A percentile compares a stretch with the other conserved stretches of the same genome.
phyloP scores from a whole-genome alignment of 1,140 invertebrate genomes.

The Zelostemma sp. region DNA sequence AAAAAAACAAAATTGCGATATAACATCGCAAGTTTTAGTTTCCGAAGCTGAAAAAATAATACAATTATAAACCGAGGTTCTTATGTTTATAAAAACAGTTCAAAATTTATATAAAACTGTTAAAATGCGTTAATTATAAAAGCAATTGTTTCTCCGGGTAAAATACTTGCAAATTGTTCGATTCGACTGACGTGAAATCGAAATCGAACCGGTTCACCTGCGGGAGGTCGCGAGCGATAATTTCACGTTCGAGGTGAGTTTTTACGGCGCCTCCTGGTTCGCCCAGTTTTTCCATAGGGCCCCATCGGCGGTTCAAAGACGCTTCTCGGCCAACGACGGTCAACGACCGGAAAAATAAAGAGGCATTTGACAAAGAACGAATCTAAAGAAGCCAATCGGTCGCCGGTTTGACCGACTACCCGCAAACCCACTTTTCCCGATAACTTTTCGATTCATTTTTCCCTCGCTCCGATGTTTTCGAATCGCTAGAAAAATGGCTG shows the following conservation, averaged over 20 bases:
- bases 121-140: too few species aligned
- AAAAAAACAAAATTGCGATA: too few species aligned
- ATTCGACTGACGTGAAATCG: conserved; percentile 30
- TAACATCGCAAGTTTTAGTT: too few species aligned
- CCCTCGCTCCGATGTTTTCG: background rate
- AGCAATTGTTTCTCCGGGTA: too few species aligned
- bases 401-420: conserved; percentile 51
- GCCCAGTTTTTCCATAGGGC: conserved; percentile 55
- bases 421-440: conserved; percentile 61
- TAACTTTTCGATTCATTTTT: too few species aligned
- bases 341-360: conserved; percentile 59
- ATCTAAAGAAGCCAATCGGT: conserved; percentile 47
- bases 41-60: too few species aligned
- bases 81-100: too few species aligned
- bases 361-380: conserved; percentile 47
- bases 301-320: conserved; percentile 31
- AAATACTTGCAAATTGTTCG: too few species aligned
- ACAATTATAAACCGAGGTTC: too few species aligned
- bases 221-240: conserved; percentile 46
- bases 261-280: conserved; percentile 47
- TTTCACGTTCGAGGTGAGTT: conserved; percentile 55
- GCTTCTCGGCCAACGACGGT: conserved; percentile 49
- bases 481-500: background rate
- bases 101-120: too few species aligned
- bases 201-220: conserved; percentile 43